Conservation (phyloP, 2,797 vertebrate species). For the Rhincodon typus region DNA sequence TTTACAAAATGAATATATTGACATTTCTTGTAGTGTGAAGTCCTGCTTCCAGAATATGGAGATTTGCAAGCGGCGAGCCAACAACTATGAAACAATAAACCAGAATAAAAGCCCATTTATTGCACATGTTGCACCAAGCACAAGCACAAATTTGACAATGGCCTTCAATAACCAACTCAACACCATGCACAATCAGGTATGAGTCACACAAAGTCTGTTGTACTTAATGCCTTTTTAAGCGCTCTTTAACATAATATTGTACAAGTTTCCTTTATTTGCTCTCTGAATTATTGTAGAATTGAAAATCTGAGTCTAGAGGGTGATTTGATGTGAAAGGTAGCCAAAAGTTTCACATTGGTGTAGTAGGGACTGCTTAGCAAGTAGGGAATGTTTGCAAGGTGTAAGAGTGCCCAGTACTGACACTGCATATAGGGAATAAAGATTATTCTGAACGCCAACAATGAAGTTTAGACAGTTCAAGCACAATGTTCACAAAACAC, state of each 20-base stretch:
- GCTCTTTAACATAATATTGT: neutral
- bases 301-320: neutral
- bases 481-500: neutral
- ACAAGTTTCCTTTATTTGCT: neutral
- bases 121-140: constrained; percentile 73
- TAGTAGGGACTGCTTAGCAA: neutral
- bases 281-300: neutral
- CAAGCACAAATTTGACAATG: constrained; percentile 90
- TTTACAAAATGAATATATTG: constrained; percentile 2
- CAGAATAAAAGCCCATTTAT: constrained; percentile 84
- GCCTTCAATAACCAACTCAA: constrained; percentile 96
- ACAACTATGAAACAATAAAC: constrained; percentile 83
- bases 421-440: neutral
- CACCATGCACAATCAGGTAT: constrained; percentile 86
- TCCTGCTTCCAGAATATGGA: constrained; percentile 99
- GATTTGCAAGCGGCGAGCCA: constrained; percentile 90
- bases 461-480: neutral
- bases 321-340: neutral
- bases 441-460: neutral
- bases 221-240: neutral
- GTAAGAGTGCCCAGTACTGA: neutral
- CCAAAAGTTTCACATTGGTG: neutral
- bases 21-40: constrained; percentile 72
- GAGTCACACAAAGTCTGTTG: neutral
- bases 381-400: neutral